Evolutionary conservation across 2,888 invertebrate genomes (phyloP).

Genomic region (Conops quadrifasciatus): DNA sequence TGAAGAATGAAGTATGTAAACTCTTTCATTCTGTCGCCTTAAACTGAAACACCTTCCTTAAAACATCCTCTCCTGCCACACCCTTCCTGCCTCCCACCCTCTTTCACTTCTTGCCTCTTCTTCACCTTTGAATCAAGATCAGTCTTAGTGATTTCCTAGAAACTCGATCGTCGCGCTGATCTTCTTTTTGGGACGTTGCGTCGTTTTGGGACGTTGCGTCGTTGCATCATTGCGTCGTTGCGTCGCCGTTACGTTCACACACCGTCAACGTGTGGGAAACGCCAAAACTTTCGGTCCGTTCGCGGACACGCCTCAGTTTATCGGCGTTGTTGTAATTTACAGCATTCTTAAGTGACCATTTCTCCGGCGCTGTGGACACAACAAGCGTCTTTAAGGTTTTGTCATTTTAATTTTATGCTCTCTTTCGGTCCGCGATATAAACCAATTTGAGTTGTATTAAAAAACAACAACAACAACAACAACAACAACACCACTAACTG

Average conservation of each 20-base stretch:
- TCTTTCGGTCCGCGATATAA: constrained; percentile 14
- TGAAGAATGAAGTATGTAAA: too few species aligned
- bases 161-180: constrained; percentile 8
- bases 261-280: too few species aligned
- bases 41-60: neutral
- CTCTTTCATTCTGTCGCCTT: constrained; percentile 3
- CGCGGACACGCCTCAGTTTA: neutral
- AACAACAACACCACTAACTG: too few species aligned
- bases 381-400: constrained; percentile 46
- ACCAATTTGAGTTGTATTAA: constrained; percentile 6
- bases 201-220: too few species aligned
- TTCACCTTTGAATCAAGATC: constrained; percentile 10
- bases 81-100: constrained; percentile 33
- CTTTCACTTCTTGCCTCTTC: constrained; percentile 27
- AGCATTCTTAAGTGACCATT: constrained; percentile 39
- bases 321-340: constrained; percentile 32
- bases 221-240: neutral
- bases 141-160: constrained; percentile 24
- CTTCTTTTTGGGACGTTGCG: constrained; percentile 15
- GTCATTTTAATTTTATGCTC: constrained; percentile 50
- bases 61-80: constrained; percentile 36
- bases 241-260: neutral
- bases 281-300: too few species aligned
- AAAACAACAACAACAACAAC: too few species aligned
- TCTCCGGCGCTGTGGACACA: constrained; percentile 44